Evolutionary conservation across 2,797 vertebrate genomes (phyloP).

Genomic region (Enteromius afrohamiltoni): DNA sequence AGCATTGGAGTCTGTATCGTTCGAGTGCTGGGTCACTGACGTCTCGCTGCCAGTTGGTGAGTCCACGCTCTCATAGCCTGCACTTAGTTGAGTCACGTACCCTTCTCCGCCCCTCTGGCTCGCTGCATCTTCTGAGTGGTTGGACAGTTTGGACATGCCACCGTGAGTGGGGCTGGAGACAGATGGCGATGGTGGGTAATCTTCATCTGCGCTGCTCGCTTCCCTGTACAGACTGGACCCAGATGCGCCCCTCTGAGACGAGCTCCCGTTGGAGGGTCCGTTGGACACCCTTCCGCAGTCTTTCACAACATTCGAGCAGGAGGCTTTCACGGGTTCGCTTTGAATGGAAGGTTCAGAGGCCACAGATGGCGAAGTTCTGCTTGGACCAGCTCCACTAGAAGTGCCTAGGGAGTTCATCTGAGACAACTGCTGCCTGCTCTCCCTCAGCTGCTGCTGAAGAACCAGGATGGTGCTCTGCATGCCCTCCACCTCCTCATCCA

Average conservation of each 20-base stretch:
- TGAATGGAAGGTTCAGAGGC: constrained; percentile 77
- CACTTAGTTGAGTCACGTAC: constrained; percentile 93
- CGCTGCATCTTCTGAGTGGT: constrained; percentile 93
- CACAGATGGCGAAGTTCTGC: constrained; percentile 75
- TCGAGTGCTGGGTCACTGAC: constrained; percentile 97
- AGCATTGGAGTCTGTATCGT: constrained; percentile 98
- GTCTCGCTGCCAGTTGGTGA: constrained; percentile 99
- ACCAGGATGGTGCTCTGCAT: constrained; percentile 91
- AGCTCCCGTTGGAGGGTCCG: constrained; percentile 93
- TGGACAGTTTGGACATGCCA: constrained; percentile 92
- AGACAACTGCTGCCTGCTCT: constrained; percentile 81
- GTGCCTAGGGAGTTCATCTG: constrained; percentile 81
- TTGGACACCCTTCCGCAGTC: constrained; percentile 94
- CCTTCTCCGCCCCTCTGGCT: constrained; percentile 81
- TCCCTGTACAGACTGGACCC: constrained; percentile 92
- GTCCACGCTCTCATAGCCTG: constrained; percentile 99
- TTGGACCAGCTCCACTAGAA: constrained; percentile 74
- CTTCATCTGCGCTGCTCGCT: constrained; percentile 91
- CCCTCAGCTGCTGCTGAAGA: constrained; percentile 87
- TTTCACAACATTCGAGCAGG: constrained; percentile 82
- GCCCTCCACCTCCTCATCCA: constrained; percentile 89
- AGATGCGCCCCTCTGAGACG: constrained; percentile 88
- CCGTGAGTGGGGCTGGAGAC: constrained; percentile 88
- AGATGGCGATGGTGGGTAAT: constrained; percentile 91
- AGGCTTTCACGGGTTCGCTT: constrained; percentile 80